phyloP scores from a whole-genome alignment of 1,140 invertebrate genomes.

The Aricia agestis region DNA sequence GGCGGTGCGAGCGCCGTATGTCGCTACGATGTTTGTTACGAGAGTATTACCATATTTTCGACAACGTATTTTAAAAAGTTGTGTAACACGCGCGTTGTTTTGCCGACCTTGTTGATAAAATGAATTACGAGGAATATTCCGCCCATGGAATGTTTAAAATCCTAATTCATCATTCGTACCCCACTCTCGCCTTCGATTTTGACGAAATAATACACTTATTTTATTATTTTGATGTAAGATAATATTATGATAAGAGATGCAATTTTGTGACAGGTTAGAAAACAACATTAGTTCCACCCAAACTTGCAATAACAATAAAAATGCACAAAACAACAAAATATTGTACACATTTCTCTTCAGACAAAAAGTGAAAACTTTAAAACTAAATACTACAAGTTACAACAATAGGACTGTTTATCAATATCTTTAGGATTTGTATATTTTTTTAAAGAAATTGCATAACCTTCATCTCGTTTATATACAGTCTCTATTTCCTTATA shows the following conservation, averaged over 20 bases:
- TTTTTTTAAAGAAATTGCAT: too few species aligned
- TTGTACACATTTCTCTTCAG: too few species aligned
- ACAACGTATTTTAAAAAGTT: constrained; percentile 44
- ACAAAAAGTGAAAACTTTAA: too few species aligned
- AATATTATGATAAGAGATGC: too few species aligned
- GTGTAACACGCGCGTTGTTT: constrained; percentile 64
- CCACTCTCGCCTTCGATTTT: neutral
- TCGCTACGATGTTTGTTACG: constrained; percentile 21
- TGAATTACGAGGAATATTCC: constrained; percentile 39
- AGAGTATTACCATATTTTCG: constrained; percentile 28
- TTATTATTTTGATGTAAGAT: neutral
- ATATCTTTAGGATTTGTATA: too few species aligned
- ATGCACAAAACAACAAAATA: neutral
- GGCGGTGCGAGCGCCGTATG: constrained; percentile 41
- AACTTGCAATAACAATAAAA: neutral
- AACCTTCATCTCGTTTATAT: too few species aligned
- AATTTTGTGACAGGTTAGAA: neutral
- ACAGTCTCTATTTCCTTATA: too few species aligned
- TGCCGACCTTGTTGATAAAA: constrained; percentile 48
- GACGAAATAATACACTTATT: neutral
- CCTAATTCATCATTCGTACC: neutral
- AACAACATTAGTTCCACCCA: neutral
- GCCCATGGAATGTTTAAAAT: constrained; percentile 29
- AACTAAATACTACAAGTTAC: too few species aligned
- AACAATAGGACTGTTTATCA: too few species aligned